phyloP scores from a whole-genome alignment of 2,113 vertebrate species.

The Philantomba maxwellii region DNA sequence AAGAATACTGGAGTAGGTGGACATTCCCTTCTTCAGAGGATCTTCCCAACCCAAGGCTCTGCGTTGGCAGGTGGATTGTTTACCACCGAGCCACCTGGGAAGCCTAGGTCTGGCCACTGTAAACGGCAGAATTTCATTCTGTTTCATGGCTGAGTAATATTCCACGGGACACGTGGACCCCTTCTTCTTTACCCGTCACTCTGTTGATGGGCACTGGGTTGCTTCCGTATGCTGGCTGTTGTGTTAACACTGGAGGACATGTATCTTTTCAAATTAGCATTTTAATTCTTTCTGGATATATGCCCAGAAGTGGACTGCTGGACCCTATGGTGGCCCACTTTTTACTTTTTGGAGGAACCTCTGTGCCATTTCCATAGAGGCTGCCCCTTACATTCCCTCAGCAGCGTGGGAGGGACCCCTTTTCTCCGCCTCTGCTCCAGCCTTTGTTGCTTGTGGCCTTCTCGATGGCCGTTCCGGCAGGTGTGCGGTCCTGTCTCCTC shows the following conservation, averaged over 20 bases:
- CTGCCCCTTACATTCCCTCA: not conserved
- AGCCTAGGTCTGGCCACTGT: not conserved
- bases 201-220: not conserved
- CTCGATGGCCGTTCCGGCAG: not conserved
- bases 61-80: not conserved
- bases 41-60: not conserved
- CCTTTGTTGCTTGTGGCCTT: not conserved
- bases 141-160: not conserved
- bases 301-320: not conserved
- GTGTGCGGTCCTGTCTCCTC: not conserved
- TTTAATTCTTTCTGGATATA: not conserved
- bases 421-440: not conserved
- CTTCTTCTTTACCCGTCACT: not conserved
- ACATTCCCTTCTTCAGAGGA: not conserved
- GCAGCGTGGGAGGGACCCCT: not conserved
- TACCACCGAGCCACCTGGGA: not conserved
- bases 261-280: not conserved
- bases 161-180: not conserved
- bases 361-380: not conserved
- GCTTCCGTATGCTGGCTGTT: not conserved
- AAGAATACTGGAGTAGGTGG: not conserved
- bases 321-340: not conserved
- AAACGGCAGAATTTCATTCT: not conserved
- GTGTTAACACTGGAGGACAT: not conserved
- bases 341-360: not conserved